Base-by-base conservation (phyloP, 2,888 invertebrate genomes). In the Lathronympha strigana region DNA sequence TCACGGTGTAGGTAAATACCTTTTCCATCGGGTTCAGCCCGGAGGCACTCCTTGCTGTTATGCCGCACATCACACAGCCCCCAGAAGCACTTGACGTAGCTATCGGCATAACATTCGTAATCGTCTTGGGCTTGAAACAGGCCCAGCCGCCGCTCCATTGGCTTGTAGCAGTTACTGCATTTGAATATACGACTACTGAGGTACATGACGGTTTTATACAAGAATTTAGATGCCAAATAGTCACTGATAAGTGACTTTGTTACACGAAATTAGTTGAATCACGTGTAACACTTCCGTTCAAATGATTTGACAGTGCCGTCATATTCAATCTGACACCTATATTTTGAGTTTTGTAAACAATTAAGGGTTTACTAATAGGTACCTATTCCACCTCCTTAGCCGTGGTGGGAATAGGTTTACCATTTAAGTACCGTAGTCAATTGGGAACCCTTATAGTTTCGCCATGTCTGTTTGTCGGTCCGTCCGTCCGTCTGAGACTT, bases 1-100 rank as follows among this genome's bases (percentile, higher is more conserved):
- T 31, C 1, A 8, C 4, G 11, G 11, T 17, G 0, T 15, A 11
- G 33, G 53, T 45, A 15, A 17, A n/a, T n/a, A 80, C 79, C 77
- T 71, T 73, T 64, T 9, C 54, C 57, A 23, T 74, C 67, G 21
- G 69, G 4, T 15, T 73, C 75, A 1, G 67, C 57, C 15, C 71
- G 31, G 31, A 85, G 77, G 55, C 72, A 72, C 17, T 82, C 81
- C 1, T 71, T 69, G 67, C 85, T 84, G 66, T 71, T 80, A 62
- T 88, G 86, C 17, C 31, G 40, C 9, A 77, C 79, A 69, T 87
- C 87, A 68, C 90, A 90, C 4, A 90, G 73, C 4, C 81, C 79
- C 90, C 89, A 90, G 69, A 91, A 90, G 68, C 88, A 87, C 73
- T 88, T 88, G 21, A 89, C 73, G 63, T 90, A 91, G 70, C 84